Conservation (phyloP, 2,797 vertebrate genomes). For the Aythya fuligula region DNA sequence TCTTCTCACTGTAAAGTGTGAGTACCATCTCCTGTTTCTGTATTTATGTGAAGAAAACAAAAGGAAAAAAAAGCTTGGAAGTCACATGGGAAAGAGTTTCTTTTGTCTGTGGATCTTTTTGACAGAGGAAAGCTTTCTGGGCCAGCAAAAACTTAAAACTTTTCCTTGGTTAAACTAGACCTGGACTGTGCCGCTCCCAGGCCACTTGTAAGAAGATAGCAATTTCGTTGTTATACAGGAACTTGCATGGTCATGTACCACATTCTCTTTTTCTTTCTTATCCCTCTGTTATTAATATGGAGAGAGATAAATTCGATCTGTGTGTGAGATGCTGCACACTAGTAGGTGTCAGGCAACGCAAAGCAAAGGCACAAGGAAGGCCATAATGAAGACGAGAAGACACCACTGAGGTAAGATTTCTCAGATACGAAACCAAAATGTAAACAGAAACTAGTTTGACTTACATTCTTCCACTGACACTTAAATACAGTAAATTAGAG, state of each 20-base stretch:
- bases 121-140: neutral
- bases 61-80: neutral
- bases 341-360: neutral
- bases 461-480: neutral
- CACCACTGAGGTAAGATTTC: neutral
- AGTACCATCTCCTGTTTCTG: neutral
- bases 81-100: neutral
- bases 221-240: neutral
- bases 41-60: neutral
- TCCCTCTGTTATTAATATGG: neutral
- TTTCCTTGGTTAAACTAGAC: neutral
- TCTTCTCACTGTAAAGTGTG: neutral
- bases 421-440: neutral
- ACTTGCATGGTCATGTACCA: neutral
- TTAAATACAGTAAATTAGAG: neutral
- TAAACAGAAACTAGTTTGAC: neutral
- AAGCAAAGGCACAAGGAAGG: neutral
- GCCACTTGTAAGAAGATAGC: neutral
- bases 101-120: neutral
- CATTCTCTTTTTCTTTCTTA: neutral
- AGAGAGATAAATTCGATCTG: neutral
- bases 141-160: neutral
- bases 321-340: fast-evolving
- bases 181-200: neutral
- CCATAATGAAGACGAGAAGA: neutral